Evolutionary conservation across 2,888 invertebrate species (phyloP), one percentile per base, ranked within the genome.

Genomic region (Meteorus cinctellus): DNA sequence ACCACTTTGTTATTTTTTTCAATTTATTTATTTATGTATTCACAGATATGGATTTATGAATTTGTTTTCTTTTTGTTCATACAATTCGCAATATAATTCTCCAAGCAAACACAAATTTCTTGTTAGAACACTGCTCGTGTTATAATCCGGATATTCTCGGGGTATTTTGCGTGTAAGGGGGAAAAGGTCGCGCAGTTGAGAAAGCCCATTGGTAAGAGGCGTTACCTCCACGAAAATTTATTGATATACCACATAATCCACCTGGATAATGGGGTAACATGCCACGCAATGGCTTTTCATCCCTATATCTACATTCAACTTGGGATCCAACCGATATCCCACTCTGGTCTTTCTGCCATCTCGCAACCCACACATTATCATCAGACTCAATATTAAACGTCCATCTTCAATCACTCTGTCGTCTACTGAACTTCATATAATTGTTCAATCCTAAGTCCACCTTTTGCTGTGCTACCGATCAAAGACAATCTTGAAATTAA

Each of bases 191-290:
- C 63, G 45, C 65, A 36, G 55, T 60, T 41, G 51, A 67, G 66
- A 55, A 59, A 73, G 66, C 66, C 59, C 67, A 73, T 16, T 55
- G 73, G 66, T 66, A 71, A 63, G 71, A 71, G 70, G 41, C 31
- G 27, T 55, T 66, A 63, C 69, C 36, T 68, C 41, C 14, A 77
- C 60, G 65, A 78, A 76, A 79, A 80, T 82, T 82, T 80, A 82
- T 83, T 67, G 77, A 63, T 70, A 67, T 68, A 65, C 62, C 66
- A 63, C 74, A 65, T 81, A 83, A 80, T 67, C 78, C 62, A 70
- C 27, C 59, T 73, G 79, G 78, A 78, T 83, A 81, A 82, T 73
- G 67, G 78, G 48, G 66, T 77, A 59, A 31, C 71, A 36, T 63
- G 59, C 48, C 27, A 71, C 59, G 59, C 71, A 71, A 75, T 71